A percentile compares a stretch with the other conserved stretches of the same genome.
These are phyloP conservation scores for Coelopa pilipes DNA, from an alignment of 2,888 invertebrate species.

Conservation along the genomic window DNA sequence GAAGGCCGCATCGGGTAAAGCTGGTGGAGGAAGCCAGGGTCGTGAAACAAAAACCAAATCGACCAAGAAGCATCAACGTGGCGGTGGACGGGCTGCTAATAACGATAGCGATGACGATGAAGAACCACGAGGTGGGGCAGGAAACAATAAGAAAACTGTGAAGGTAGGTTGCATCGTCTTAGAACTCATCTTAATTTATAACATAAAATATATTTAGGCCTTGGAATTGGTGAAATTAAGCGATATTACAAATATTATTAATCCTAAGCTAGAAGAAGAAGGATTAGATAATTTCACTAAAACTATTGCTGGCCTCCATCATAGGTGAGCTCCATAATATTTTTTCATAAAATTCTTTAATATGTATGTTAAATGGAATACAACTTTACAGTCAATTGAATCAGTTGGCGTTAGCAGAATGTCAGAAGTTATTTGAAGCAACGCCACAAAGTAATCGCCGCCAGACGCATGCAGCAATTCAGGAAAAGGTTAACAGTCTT, in stretches of 20 bases:
- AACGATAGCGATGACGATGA: conserved; percentile 75
- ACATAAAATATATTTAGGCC: conserved; percentile 42
- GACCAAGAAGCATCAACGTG: conserved; percentile 80
- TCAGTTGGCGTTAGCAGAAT: conserved; percentile 74
- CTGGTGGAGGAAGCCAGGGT: conserved; percentile 92
- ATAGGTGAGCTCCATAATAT: conserved; percentile 68
- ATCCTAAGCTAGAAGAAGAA: conserved; percentile 74
- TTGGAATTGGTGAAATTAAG: conserved; percentile 75
- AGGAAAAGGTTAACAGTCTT: conserved; percentile 83
- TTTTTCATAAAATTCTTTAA: not conserved
- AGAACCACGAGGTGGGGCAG: conserved; percentile 67
- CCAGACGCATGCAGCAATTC: conserved; percentile 82
- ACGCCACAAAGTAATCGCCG: conserved; percentile 79
- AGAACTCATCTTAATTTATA: not conserved
- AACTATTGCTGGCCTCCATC: conserved; percentile 76
- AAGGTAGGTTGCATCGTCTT: conserved; percentile 36
- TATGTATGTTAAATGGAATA: not conserved
- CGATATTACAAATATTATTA: conserved; percentile 77
- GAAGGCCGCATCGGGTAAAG: conserved; percentile 87
- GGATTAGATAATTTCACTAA: conserved; percentile 78
- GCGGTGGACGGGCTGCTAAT: conserved; percentile 68
- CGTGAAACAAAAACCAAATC: conserved; percentile 95
- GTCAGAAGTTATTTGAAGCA: conserved; percentile 80
- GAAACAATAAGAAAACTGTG: conserved; percentile 59
- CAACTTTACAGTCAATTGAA: conserved; percentile 71